A percentile compares a stretch with the other conserved stretches of the same genome.
These are phyloP conservation scores for Epinotia demarniana DNA, from an alignment of 2,888 invertebrate genomes.

Conservation along the genomic window DNA sequence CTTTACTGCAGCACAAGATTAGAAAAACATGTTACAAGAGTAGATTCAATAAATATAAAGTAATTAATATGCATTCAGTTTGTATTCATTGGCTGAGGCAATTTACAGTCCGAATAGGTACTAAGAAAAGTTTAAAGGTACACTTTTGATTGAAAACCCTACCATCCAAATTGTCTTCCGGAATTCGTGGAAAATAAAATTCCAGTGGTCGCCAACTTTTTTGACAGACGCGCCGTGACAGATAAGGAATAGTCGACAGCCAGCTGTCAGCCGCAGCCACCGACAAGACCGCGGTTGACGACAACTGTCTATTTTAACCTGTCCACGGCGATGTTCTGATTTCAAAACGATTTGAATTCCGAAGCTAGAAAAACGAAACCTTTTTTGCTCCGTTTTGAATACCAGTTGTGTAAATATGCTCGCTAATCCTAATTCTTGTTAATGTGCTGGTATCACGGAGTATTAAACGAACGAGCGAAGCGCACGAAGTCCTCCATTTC, in stretches of 20 bases:
- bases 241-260: conserved; percentile 27
- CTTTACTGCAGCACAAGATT: no score
- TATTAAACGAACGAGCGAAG: no score
- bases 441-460: no score
- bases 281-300: conserved; percentile 25
- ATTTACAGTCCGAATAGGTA: no score
- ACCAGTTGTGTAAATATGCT: background rate
- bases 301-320: conserved; percentile 22
- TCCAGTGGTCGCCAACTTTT: conserved; percentile 12
- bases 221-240: conserved; percentile 6
- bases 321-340: conserved; percentile 20
- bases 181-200: background rate
- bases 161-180: no score
- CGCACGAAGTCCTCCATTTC: no score
- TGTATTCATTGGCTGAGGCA: no score
- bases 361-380: background rate
- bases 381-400: background rate
- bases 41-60: no score
- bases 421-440: background rate
- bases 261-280: conserved; percentile 20
- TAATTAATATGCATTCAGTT: no score
- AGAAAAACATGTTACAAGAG: no score
- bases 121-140: no score
- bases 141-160: no score
- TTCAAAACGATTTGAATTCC: conserved; percentile 19